Evolutionary conservation across 1,140 invertebrate species (phyloP), one percentile per base, ranked within the genome.

Genomic region (Macrosteles quadrilineatus): DNA sequence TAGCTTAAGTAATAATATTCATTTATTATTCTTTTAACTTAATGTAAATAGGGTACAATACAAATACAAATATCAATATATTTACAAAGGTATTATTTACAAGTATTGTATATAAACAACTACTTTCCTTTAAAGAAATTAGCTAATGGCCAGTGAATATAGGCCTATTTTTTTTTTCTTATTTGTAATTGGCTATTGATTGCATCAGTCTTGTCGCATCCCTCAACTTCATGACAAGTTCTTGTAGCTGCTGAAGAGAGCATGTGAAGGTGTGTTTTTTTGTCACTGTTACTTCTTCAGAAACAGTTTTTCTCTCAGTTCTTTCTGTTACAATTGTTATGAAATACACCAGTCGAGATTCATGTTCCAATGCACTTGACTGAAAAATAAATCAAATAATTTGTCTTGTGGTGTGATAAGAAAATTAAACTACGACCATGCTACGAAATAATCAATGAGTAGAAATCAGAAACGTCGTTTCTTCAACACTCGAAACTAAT

Each of bases 221-320:
- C 21, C 40, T 40, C 9, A 66, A 36, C 17, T 66, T 66, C 21
- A 12, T 43, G 1, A 66, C 63, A 2, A 66, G 36, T 21, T 66
- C 63, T 66, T 66, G 63, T 27, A 66, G 27, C 23, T 66, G 32
- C 31, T 66, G 63, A 9, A 66, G 40, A 9, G 63, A 66, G 45
- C 63, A 66, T 27, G 27, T 45, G 21, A 66, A 66, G 29, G n/a
- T 66, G 2, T 19, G 12, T 66, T 43, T 66, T 25, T 66, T 66
- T 17, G 25, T 2, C 1, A 19, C 2, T 23, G 25, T 17, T 17
- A 14, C 2, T 25, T 66, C 63, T 43, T 43, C 21, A 11, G 14
- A 36, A 45, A n/a, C 2, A 2, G 14, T 43, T 9, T 1, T 43
- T 45, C 63, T 66, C 11, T 66, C 19, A 1, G 45, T 14, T 17